Evolutionary conservation across 2,797 vertebrate genomes (phyloP), one percentile per base, ranked within the genome.

Genomic region (Margarornis squamiger): DNA sequence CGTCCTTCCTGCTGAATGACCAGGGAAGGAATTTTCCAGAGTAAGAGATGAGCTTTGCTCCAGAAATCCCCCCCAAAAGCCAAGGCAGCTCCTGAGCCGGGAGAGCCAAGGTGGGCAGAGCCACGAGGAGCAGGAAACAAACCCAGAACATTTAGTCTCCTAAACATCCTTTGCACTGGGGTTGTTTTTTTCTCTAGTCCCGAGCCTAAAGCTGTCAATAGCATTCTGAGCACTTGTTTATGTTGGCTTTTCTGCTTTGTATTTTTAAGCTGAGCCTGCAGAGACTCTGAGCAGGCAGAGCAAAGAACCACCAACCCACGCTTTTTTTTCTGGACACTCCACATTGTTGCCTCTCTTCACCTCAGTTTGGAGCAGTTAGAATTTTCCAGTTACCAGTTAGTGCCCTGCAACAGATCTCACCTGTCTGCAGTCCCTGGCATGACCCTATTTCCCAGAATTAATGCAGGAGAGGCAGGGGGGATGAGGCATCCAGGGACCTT

Each of bases 91-190:
- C 78, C 73, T 43, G 88, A 86, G 61, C 81, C 2, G 19, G 71
- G 62, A 75, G 81, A 88, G 72, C 84, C 3, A 75, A 80, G 92
- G 75, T 62, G 86, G 93, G 92, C 93, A 95, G 89, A 74, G 82
- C 63, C 7, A 4, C 34, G 85, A 94, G 76, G 79, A 93, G 77
- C 51, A 30, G 93, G 92, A 95, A 97, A 96, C 90, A 97, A 94
- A 88, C 18, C 20, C 91, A 90, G 95, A 82, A 90, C 92, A 88
- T 61, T 32, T 63, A 86, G 95, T 94, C 88, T 95, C 95, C 85
- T 86, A 93, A 97, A 96, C 94, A 94, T 95, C 95, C 95, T 91
- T 88, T 81, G 91, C 79, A 78, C 85, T 94, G 17, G 57, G 59
- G 29, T 59, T 92, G 43, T 48, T 93, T 93, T 92, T 63, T 30